phyloP scores from a whole-genome alignment of 2,888 invertebrate species.

The Thelaira solivaga region DNA sequence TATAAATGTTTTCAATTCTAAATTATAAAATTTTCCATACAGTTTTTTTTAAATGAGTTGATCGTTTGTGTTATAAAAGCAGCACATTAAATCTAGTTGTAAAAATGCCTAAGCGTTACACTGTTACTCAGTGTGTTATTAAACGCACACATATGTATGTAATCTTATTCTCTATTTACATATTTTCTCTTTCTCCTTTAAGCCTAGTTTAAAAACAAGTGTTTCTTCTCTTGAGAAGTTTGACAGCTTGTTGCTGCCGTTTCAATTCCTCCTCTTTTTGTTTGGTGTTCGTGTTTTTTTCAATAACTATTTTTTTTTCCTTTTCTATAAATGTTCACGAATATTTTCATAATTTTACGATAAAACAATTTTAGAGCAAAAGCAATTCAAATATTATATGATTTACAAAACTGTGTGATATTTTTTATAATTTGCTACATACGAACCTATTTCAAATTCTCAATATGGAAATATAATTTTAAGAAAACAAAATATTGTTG shows the following conservation, averaged over 20 bases:
- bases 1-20: no score
- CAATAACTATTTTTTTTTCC: background rate
- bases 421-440: no score
- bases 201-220: slow-evolving; percentile 39
- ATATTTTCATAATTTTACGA: slow-evolving; percentile 61
- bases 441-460: background rate
- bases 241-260: slow-evolving; percentile 40
- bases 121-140: no score
- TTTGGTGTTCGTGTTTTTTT: background rate
- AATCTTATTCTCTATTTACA: background rate
- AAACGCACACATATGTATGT: no score
- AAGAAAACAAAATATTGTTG: slow-evolving; percentile 28
- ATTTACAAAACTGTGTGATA: no score
- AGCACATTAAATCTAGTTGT: no score
- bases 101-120: no score
- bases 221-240: slow-evolving; percentile 35
- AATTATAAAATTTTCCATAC: no score
- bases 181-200: slow-evolving; percentile 2
- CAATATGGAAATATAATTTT: slow-evolving; percentile 1
- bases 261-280: slow-evolving; percentile 29
- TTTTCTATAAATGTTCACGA: slow-evolving; percentile 40
- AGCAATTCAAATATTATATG: no score
- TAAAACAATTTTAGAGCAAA: slow-evolving; percentile 21
- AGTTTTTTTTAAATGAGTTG: no score
- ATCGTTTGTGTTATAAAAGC: no score